Evolutionary conservation across 2,113 vertebrate species (phyloP), one percentile per base, ranked within the genome.

Genomic region (Dermatemys mawii): DNA sequence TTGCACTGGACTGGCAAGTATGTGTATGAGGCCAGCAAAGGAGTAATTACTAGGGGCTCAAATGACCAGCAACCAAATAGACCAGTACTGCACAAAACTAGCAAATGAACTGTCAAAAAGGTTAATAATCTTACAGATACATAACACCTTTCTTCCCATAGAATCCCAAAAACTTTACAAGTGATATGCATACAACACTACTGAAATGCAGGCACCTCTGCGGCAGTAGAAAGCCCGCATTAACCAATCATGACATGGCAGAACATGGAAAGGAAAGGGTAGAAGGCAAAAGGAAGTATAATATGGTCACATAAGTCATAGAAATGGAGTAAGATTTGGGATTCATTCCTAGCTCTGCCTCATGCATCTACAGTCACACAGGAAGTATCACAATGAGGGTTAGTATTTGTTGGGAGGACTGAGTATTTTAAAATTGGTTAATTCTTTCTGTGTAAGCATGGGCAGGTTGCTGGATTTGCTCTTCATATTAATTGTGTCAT

Each of bases 391-490:
- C 82, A 89, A 86, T 4, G 21, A 92, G 16, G 50, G 46, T 94
- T 96, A 93, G 81, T 78, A 84, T 91, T 49, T 95, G 86, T 35
- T 90, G 84, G 60, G 92, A 55, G 19, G 91, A 63, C 14, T 16
- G 46, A 81, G n/a, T 88, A 75, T 95, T 94, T 82, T 0, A 0
- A n/a, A n/a, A 41, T 90, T 86, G 89, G 92, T 92, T 92, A 92
- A 86, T 93, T 93, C 80, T 92, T 50, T n/a, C 80, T 92, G 78
- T 86, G 91, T 90, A 94, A 1, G 91, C 50, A 38, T 91, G 48
- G 83, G 84, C 55, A 50, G 75, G 94, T 38, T 93, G 85, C 73
- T 73, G 49, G 84, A 91, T 82, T 95, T 88, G 88, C 78, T 95
- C 32, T 17, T 89, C 92, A 90, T 75, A 87, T 73, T 83, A 92